phyloP scores from a whole-genome alignment of 2,888 invertebrate genomes.

The Eupithecia subfuscata region DNA sequence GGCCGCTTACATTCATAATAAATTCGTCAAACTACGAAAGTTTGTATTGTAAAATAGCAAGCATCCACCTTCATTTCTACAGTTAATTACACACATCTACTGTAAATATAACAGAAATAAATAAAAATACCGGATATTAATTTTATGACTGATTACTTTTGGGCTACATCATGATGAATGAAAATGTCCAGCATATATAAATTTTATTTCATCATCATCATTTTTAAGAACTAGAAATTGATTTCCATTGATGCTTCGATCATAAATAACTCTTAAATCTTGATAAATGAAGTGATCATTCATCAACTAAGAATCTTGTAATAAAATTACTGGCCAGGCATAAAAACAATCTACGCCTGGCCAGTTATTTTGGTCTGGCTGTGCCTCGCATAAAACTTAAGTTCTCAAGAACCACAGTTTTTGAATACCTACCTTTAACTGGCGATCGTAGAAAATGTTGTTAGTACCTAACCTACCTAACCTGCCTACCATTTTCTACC shows the following conservation, averaged over 20 bases:
- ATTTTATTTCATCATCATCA: neutral
- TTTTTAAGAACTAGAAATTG: neutral
- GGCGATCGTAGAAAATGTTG: neutral
- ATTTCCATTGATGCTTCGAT: neutral
- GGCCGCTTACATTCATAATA: too few relatives aligned
- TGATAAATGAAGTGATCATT: neutral
- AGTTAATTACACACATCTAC: too few relatives aligned
- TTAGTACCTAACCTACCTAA: neutral
- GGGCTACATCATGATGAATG: neutral
- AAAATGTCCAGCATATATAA: neutral
- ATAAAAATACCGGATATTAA: too few relatives aligned
- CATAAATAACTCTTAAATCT: neutral
- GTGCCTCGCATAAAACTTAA: neutral
- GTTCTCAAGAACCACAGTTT: too few relatives aligned
- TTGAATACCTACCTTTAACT: neutral
- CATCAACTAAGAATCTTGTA: neutral
- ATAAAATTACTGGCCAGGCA: too few relatives aligned
- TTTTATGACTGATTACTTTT: neutral
- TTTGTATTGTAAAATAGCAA: too few relatives aligned
- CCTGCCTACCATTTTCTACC: neutral
- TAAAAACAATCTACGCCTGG: too few relatives aligned
- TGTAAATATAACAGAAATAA: too few relatives aligned
- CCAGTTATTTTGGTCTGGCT: too few relatives aligned
- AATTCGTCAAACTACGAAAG: too few relatives aligned
- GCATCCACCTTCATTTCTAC: too few relatives aligned